Percentiles rank a stretch among this genome's conserved stretches.
These are phyloP conservation scores for Rhabditoides inermis DNA, from an alignment of 2,888 invertebrate species.

Conservation along the genomic window DNA sequence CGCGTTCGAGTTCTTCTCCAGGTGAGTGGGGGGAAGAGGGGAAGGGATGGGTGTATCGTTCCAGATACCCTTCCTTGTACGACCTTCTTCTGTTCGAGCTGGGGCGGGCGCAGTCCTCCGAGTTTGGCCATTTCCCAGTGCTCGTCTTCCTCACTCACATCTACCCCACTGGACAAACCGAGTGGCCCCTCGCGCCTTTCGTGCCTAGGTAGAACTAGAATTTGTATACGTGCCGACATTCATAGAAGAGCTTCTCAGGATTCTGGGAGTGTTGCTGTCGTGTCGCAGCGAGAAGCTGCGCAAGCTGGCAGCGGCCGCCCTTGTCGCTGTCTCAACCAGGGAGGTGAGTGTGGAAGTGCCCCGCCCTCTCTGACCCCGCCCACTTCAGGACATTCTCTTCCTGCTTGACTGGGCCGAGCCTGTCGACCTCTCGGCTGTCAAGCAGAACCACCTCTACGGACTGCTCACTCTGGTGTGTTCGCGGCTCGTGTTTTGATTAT, in stretches of 20 bases:
- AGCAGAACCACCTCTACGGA: too few species aligned
- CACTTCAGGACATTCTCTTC: too few species aligned
- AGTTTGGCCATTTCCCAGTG: conserved; percentile 26
- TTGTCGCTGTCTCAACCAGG: conserved; percentile 23
- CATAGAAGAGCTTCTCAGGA: not conserved
- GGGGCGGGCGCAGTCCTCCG: conserved; percentile 2
- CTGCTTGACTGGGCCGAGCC: too few species aligned
- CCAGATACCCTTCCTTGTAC: conserved; percentile 13
- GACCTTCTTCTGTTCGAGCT: conserved; percentile 8
- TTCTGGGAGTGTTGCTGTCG: conserved; percentile 12
- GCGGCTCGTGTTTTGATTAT: too few species aligned
- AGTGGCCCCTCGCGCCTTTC: too few species aligned
- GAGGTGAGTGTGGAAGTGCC: too few species aligned
- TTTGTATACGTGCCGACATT: conserved; percentile 5
- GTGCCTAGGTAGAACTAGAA: too few species aligned
- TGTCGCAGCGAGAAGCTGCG: conserved; percentile 26
- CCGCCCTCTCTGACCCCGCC: too few species aligned
- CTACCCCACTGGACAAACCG: too few species aligned
- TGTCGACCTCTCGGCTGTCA: too few species aligned
- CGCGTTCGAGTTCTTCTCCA: conserved; percentile 38
- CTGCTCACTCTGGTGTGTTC: too few species aligned
- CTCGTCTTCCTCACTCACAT: conserved; percentile 32
- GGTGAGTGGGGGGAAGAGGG: conserved; percentile 11
- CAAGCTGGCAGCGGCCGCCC: conserved; percentile 31
- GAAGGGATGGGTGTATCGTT: not conserved